These are phyloP conservation scores for Eupristina koningsbergeri DNA, from an alignment of 1,140 invertebrate genomes.

Conservation along the genomic window DNA sequence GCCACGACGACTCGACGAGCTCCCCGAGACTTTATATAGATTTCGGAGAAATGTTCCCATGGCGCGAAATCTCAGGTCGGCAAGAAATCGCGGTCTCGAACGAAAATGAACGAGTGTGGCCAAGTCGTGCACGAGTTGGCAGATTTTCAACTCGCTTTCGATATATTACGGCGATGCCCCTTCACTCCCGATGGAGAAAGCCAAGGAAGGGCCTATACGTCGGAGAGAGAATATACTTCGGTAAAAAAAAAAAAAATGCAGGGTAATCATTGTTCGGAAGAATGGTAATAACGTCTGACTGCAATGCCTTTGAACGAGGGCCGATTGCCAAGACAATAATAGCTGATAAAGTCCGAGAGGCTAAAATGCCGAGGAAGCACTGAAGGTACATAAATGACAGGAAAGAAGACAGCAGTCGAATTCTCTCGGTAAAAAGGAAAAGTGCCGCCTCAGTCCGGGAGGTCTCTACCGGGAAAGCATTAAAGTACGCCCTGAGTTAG, in stretches of 20 bases:
- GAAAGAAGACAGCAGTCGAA: slow-evolving; percentile 4
- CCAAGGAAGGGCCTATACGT: too few relatives aligned
- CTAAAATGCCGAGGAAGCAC: neutral
- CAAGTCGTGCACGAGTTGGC: neutral
- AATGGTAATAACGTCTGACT: neutral
- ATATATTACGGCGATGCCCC: too few relatives aligned
- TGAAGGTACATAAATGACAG: neutral
- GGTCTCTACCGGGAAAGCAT: slow-evolving; percentile 22
- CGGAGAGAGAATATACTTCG: too few relatives aligned
- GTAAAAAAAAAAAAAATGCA: neutral
- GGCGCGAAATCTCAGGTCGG: neutral
- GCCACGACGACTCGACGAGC: too few relatives aligned
- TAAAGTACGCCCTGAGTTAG: neutral
- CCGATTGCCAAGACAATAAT: neutral
- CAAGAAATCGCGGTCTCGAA: neutral
- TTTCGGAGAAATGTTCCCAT: neutral
- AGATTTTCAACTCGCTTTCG: neutral
- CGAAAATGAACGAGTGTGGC: neutral
- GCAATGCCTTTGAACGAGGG: neutral
- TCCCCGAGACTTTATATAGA: neutral
- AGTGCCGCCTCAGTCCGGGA: slow-evolving; percentile 35
- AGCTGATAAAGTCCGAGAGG: slow-evolving; percentile 10
- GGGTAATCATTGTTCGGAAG: neutral
- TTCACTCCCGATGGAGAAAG: too few relatives aligned
- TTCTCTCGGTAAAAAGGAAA: slow-evolving; percentile 54